These are phyloP conservation scores for Doris montereyensis DNA, from an alignment of 2,888 invertebrate genomes.

Conservation along the genomic window DNA sequence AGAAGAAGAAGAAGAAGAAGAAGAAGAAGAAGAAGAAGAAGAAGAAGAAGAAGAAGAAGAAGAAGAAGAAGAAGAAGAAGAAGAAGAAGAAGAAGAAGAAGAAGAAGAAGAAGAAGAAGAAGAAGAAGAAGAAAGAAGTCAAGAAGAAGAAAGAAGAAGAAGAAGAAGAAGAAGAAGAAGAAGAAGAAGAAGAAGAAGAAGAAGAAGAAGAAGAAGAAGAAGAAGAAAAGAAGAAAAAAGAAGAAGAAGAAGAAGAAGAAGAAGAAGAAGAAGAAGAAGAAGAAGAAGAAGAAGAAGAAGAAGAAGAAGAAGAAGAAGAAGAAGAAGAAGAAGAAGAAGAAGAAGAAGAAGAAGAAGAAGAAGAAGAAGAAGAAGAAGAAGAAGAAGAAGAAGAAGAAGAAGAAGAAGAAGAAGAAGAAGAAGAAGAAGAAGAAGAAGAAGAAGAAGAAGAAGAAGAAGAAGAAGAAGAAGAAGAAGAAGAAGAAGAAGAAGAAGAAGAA, in stretches of 20 bases:
- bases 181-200: conserved; percentile 5
- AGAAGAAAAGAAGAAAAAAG: background rate
- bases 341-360: conserved; percentile 1
- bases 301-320: background rate
- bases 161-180: background rate
- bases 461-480: conserved; percentile 23
- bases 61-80: conserved; percentile 32
- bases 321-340: background rate
- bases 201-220: conserved; percentile 17
- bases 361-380: too few relatives aligned
- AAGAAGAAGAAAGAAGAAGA: background rate
- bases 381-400: conserved; percentile 20
- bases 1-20: background rate
- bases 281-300: background rate
- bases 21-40: conserved; percentile 26
- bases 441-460: conserved; percentile 14
- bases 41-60: conserved; percentile 20
- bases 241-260: background rate
- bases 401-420: conserved; percentile 25
- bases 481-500: conserved; percentile 22
- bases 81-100: conserved; percentile 20
- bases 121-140: background rate
- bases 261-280: conserved; percentile 3
- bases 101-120: conserved; percentile 30
- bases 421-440: conserved; percentile 16